phyloP scores from a whole-genome alignment of 2,888 invertebrate genomes.

The Chromoteleia sp. region DNA sequence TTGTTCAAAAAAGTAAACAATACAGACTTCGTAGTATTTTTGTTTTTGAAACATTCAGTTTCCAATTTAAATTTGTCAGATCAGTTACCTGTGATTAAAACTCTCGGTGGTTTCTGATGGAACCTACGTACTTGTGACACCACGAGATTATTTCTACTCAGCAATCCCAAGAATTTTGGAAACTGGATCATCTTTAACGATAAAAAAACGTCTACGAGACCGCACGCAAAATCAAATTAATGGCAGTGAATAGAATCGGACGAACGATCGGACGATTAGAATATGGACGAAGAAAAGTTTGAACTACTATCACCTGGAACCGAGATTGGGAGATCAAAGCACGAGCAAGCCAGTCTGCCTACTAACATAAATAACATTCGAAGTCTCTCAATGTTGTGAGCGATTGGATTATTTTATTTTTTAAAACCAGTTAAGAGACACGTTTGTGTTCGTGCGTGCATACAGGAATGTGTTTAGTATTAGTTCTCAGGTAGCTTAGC shows the following conservation, averaged over 20 bases:
- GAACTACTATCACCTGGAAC: conserved; percentile 7
- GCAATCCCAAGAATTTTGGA: conserved; percentile 10
- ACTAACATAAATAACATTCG: conserved; percentile 73
- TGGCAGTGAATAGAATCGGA: conserved; percentile 1
- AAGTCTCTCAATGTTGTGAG: conserved; percentile 71
- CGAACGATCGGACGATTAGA: conserved; percentile 6
- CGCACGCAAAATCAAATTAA: too few species aligned
- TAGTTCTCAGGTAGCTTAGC: conserved; percentile 37
- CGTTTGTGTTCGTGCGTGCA: conserved; percentile 48
- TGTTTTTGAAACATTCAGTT: too few species aligned
- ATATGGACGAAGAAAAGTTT: conserved; percentile 1
- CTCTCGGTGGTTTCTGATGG: conserved; percentile 53
- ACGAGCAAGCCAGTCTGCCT: conserved; percentile 51
- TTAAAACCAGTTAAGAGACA: conserved; percentile 78
- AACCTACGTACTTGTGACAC: conserved; percentile 21
- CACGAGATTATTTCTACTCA: background rate
- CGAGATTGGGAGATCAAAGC: conserved; percentile 46
- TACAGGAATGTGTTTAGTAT: conserved; percentile 20
- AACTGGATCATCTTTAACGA: conserved; percentile 20
- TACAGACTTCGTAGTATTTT: too few species aligned
- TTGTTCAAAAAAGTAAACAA: too few species aligned
- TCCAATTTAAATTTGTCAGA: background rate
- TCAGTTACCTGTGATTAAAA: conserved; percentile 58
- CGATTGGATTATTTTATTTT: conserved; percentile 73
- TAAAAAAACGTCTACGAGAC: too few species aligned